Evolutionary conservation across 2,888 invertebrate species (phyloP), one percentile per base, ranked within the genome.

Genomic region (Cynaeus angustus): DNA sequence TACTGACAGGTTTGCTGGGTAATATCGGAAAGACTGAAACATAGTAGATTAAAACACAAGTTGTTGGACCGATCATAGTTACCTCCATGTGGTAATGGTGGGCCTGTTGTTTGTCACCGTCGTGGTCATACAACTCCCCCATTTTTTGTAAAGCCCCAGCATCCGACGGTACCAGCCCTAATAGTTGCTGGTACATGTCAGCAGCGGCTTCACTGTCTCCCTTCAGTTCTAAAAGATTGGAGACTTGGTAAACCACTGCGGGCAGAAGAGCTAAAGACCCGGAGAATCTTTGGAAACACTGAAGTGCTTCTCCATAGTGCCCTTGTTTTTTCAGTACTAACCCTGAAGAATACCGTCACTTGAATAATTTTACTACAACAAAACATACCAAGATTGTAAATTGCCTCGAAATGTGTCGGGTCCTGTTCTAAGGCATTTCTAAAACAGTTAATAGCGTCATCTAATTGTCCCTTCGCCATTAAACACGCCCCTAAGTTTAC

Each of bases 41-140:
- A 59, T 48, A n/a, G 43, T 43, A n/a, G n/a, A n/a, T n/a, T n/a
- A n/a, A n/a, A n/a, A n/a, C n/a, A n/a, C n/a, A n/a, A n/a, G n/a
- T n/a, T n/a, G n/a, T n/a, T n/a, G n/a, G n/a, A n/a, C n/a, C n/a
- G n/a, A 41, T 12, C 10, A 45, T 8, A 67, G 9, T 86, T 84
- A 93, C 94, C 83, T 95, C 94, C 80, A 89, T 90, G 80, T 94
- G 91, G 84, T 92, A 94, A 79, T 94, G 93, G 85, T 93, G 93
- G 0, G 96, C 95, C 82, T 94, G 94, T 78, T 95, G 94, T 75
- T 95, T 92, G 85, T 99, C 99, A 1, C 96, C 97, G 79, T 94
- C 91, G 68, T 90, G 91, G 79, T 96, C 96, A 83, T 95, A 96
- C 79, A 99, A 89, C 79, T 94, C 92, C 0, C 97, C 99, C 64